Conservation (phyloP, 1,140 invertebrate species). For the Drosophila orena region DNA sequence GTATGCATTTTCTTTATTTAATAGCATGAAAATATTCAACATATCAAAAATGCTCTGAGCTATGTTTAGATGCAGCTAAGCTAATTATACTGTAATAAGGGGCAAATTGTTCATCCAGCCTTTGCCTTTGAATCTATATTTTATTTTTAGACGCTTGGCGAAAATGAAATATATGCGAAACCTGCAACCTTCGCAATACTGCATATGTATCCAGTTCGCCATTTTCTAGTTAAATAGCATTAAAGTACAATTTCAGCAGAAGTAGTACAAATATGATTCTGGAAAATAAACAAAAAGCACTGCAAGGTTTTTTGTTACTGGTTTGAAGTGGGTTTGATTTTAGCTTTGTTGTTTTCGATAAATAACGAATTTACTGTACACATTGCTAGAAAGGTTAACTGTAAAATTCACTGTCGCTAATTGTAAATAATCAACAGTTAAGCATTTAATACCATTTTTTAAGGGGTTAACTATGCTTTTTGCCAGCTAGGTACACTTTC, state of each 20-base stretch:
- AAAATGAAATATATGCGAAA: neutral
- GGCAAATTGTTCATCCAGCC: slow-evolving; percentile 8
- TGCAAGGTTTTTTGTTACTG: neutral
- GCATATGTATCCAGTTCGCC: neutral
- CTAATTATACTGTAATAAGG: slow-evolving; percentile 23
- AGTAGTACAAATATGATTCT: neutral
- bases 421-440: too few species aligned
- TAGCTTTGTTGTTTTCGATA: neutral
- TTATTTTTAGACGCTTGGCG: slow-evolving; percentile 26
- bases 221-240: neutral
- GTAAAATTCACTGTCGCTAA: neutral
- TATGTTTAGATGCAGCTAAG: slow-evolving; percentile 17
- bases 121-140: slow-evolving; percentile 6
- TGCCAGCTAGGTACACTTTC: neutral
- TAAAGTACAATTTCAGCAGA: neutral
- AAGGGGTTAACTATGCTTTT: neutral
- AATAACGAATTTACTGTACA: neutral
- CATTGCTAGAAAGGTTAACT: neutral
- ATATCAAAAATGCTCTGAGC: neutral
- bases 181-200: neutral
- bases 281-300: slow-evolving; percentile 1
- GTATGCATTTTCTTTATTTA: neutral
- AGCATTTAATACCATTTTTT: neutral
- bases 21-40: too few species aligned
- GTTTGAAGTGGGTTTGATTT: neutral